These are phyloP conservation scores for Sylvia atricapilla DNA, from an alignment of 2,113 vertebrate species.

Conservation along the genomic window DNA sequence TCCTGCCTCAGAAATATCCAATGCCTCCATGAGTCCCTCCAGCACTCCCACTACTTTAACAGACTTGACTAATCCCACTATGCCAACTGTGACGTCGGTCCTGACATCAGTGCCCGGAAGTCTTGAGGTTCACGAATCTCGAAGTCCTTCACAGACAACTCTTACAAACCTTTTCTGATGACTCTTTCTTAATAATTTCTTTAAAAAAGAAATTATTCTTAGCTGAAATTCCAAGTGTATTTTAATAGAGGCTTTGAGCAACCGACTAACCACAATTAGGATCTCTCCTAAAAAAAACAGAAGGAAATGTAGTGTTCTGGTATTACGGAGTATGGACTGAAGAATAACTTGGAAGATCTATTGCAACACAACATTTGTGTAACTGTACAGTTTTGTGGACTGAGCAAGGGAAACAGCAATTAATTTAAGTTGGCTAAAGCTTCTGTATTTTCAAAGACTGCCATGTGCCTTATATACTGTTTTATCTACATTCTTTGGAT, in stretches of 20 bases:
- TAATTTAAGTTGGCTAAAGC: constrained; percentile 88
- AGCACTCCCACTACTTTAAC: constrained; percentile 96
- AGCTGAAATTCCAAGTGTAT: constrained; percentile 86
- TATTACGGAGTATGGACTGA: constrained; percentile 77
- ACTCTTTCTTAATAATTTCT: constrained; percentile 75
- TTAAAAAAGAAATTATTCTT: constrained; percentile 84
- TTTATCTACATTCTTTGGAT: constrained; percentile 78
- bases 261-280: constrained; percentile 82
- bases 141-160: constrained; percentile 96
- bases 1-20: constrained; percentile 95
- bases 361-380: constrained; percentile 95
- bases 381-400: constrained; percentile 91
- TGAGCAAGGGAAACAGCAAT: constrained; percentile 85
- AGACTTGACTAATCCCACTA: constrained; percentile 96
- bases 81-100: constrained; percentile 97
- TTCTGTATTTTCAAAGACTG: constrained; percentile 89
- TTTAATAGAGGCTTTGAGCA: constrained; percentile 89
- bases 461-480: constrained; percentile 90
- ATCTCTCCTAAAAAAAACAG: constrained; percentile 76
- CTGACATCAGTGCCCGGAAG: constrained; percentile 88
- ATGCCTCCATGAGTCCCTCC: constrained; percentile 96
- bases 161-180: constrained; percentile 99
- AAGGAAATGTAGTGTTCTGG: constrained; percentile 79
- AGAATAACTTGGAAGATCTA: constrained; percentile 81
- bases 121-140: constrained; percentile 92